These are phyloP conservation scores for Coluber constrictor DNA, from an alignment of 2,797 vertebrate genomes.

Conservation along the genomic window DNA sequence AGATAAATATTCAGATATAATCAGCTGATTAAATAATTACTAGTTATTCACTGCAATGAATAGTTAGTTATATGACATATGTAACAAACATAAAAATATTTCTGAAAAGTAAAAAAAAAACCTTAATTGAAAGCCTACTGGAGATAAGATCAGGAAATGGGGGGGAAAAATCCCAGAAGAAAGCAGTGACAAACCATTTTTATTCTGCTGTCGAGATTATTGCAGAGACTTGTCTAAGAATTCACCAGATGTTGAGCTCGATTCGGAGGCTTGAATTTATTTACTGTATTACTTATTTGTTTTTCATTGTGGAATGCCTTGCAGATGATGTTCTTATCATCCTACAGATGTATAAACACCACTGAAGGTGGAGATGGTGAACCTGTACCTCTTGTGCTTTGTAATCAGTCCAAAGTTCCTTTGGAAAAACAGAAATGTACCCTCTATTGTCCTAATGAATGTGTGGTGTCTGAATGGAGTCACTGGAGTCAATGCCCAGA, in stretches of 20 bases:
- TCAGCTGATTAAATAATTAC: not conserved
- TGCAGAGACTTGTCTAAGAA: not conserved
- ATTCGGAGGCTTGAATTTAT: not conserved
- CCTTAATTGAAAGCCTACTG: accelerated
- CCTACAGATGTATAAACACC: slow-evolving; percentile 81
- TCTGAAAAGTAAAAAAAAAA: not conserved
- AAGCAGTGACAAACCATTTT: not conserved
- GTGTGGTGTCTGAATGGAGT: slow-evolving; percentile 88
- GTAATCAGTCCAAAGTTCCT: slow-evolving; percentile 80
- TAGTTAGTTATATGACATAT: not conserved
- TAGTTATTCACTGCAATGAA: not conserved
- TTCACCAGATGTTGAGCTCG: not conserved
- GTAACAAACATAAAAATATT: not conserved
- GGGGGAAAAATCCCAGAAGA: not conserved
- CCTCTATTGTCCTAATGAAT: slow-evolving; percentile 85
- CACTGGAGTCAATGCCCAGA: slow-evolving; percentile 85
- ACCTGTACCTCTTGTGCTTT: slow-evolving; percentile 74
- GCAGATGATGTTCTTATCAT: slow-evolving; percentile 18
- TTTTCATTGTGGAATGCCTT: not conserved
- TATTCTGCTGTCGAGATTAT: not conserved
- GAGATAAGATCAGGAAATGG: not conserved
- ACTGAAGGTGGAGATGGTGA: slow-evolving; percentile 62
- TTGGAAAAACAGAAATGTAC: slow-evolving; percentile 78
- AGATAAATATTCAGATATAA: not conserved
- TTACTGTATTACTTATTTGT: not conserved